These are phyloP conservation scores for Dicranocentrus wangi DNA, from an alignment of 2,888 invertebrate genomes.

Conservation along the genomic window DNA sequence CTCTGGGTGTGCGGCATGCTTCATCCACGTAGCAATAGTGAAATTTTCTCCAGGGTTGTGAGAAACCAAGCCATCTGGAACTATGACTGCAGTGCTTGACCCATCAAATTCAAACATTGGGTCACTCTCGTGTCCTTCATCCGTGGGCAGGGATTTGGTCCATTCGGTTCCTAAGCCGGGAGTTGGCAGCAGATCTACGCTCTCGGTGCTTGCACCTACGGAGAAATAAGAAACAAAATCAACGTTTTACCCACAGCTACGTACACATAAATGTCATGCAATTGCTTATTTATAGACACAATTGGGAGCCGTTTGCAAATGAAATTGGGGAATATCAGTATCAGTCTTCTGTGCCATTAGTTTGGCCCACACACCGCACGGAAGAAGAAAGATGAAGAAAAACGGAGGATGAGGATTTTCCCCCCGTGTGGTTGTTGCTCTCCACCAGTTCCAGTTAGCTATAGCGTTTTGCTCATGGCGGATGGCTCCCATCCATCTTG, in stretches of 20 bases:
- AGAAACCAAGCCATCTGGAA: constrained; percentile 85
- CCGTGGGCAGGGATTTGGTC: constrained; percentile 87
- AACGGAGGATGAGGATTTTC: too few relatives aligned
- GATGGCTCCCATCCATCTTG: constrained; percentile 57
- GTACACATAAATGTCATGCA: too few relatives aligned
- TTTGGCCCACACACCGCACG: too few relatives aligned
- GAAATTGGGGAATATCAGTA: too few relatives aligned
- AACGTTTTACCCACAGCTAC: too few relatives aligned
- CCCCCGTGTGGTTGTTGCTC: too few relatives aligned
- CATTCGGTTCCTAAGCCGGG: constrained; percentile 85
- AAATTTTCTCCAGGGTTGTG: constrained; percentile 88
- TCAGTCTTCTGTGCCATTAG: too few relatives aligned
- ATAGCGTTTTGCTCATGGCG: constrained; percentile 37
- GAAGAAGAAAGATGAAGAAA: not conserved
- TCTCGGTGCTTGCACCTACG: constrained; percentile 84
- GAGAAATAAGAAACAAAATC: constrained; percentile 56
- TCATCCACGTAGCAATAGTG: constrained; percentile 94
- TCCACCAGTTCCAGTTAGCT: too few relatives aligned
- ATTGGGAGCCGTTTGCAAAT: too few relatives aligned
- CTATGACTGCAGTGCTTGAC: constrained; percentile 87
- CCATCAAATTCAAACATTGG: constrained; percentile 98
- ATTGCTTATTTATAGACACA: too few relatives aligned
- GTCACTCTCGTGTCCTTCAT: constrained; percentile 87
- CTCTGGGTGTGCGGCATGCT: constrained; percentile 87
- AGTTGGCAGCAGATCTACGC: constrained; percentile 89